Percentiles rank a stretch among this genome's conserved stretches.
Evolutionary conservation across 1,140 invertebrate species (phyloP).

Genomic region (Acyrthosiphon pisum): DNA sequence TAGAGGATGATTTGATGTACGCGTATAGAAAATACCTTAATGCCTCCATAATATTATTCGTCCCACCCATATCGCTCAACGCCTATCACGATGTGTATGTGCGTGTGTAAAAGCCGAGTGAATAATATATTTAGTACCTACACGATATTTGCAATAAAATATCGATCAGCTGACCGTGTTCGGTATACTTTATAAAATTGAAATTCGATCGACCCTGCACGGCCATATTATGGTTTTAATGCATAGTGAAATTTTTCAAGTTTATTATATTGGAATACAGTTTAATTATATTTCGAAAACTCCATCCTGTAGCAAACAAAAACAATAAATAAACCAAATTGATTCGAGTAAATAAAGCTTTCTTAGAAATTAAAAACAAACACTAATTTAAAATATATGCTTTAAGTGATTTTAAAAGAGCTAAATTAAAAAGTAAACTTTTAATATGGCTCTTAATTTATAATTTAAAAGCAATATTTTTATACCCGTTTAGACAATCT

Average conservation of each 20-base stretch:
- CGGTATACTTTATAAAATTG: constrained; percentile 6
- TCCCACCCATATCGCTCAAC: background rate
- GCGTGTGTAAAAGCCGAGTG: background rate
- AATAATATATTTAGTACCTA: background rate
- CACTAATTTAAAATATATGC: constrained; percentile 4
- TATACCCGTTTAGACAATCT: background rate
- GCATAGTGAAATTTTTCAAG: background rate
- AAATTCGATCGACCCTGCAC: background rate
- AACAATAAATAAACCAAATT: background rate
- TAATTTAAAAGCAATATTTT: constrained; percentile 20
- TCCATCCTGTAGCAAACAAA: background rate
- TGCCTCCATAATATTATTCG: background rate
- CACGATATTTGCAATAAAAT: background rate
- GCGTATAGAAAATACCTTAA: background rate
- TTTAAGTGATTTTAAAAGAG: constrained; percentile 1
- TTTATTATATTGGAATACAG: background rate
- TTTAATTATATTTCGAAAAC: background rate
- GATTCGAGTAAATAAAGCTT: constrained; percentile 19
- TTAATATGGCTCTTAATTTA: constrained; percentile 13
- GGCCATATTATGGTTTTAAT: background rate
- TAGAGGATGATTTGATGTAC: background rate
- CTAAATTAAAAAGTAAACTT: background rate
- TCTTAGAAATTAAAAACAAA: constrained; percentile 37
- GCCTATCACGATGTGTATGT: background rate
- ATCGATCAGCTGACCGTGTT: constrained; percentile 13